These are phyloP conservation scores for Drosophila mimica DNA, from an alignment of 2,888 invertebrate species.

Conservation along the genomic window DNA sequence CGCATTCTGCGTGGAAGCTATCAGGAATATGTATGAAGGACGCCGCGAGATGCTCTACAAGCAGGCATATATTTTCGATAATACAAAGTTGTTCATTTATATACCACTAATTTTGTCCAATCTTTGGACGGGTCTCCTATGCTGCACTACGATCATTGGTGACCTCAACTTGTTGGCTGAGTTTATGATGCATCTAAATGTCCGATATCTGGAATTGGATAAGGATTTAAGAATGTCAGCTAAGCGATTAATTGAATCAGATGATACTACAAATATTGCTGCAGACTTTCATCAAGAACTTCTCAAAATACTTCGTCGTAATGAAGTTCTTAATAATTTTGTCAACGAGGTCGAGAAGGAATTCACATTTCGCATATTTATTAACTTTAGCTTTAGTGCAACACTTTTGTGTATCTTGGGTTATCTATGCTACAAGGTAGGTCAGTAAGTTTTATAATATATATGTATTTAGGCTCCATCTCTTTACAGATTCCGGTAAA, in stretches of 20 bases:
- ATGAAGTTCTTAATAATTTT: slow-evolving; percentile 70
- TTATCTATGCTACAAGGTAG: slow-evolving; percentile 71
- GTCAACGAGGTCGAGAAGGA: slow-evolving; percentile 60
- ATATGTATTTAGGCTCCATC: not conserved
- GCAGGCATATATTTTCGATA: slow-evolving; percentile 67
- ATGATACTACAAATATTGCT: slow-evolving; percentile 32
- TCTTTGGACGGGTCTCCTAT: slow-evolving; percentile 59
- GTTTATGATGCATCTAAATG: slow-evolving; percentile 77
- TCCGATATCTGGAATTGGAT: slow-evolving; percentile 65
- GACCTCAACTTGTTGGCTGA: slow-evolving; percentile 74
- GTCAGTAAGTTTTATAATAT: not conserved
- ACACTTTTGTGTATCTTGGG: slow-evolving; percentile 70
- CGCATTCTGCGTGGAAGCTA: slow-evolving; percentile 50
- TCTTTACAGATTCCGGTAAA: slow-evolving; percentile 52
- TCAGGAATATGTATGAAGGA: slow-evolving; percentile 48
- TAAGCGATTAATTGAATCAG: slow-evolving; percentile 3
- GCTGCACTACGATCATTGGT: slow-evolving; percentile 59
- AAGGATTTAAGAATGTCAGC: slow-evolving; percentile 55
- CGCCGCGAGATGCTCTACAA: slow-evolving; percentile 68
- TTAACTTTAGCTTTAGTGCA: slow-evolving; percentile 72
- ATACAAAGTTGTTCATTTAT: slow-evolving; percentile 49
- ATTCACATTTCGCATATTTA: slow-evolving; percentile 76
- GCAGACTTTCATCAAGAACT: slow-evolving; percentile 54
- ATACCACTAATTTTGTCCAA: slow-evolving; percentile 51
- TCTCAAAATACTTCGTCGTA: slow-evolving; percentile 52